phyloP scores from a whole-genome alignment of 2,888 invertebrate species.

The Punctoribates punctum region DNA sequence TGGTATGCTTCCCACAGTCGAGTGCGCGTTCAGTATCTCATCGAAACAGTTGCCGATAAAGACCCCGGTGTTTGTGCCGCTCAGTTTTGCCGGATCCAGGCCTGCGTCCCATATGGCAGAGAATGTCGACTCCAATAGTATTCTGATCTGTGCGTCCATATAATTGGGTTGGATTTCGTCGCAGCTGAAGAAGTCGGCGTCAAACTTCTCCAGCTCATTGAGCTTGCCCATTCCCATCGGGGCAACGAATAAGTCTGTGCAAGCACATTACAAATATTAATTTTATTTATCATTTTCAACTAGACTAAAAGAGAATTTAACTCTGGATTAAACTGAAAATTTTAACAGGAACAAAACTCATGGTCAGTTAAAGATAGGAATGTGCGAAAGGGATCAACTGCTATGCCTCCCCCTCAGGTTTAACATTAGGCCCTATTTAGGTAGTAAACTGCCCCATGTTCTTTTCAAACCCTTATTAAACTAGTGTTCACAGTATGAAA shows the following conservation, averaged over 20 bases:
- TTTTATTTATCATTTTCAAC: neutral
- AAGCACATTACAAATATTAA: neutral
- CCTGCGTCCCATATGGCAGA: constrained; percentile 86
- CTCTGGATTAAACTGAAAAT: too few relatives aligned
- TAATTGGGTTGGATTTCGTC: constrained; percentile 82
- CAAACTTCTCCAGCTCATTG: constrained; percentile 72
- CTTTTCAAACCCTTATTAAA: too few relatives aligned
- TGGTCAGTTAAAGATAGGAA: too few relatives aligned
- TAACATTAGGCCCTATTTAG: too few relatives aligned
- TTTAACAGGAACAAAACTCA: too few relatives aligned
- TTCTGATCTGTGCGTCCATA: constrained; percentile 85
- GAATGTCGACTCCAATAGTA: constrained; percentile 81
- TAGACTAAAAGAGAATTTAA: too few relatives aligned
- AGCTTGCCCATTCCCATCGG: constrained; percentile 65
- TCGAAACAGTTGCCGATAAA: constrained; percentile 58
- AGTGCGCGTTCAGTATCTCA: constrained; percentile 56
- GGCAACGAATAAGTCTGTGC: constrained; percentile 67
- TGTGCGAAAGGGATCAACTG: too few relatives aligned
- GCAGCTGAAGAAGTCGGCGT: constrained; percentile 82
- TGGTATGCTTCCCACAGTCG: constrained; percentile 50
- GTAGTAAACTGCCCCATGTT: too few relatives aligned
- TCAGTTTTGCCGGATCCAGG: constrained; percentile 53
- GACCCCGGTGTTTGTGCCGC: constrained; percentile 57
- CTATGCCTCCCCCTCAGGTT: too few relatives aligned
- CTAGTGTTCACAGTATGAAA: too few relatives aligned